A percentile compares a stretch with the other conserved stretches of the same genome.
Evolutionary conservation across 1,140 invertebrate species (phyloP).

Genomic region (Pentalonia nigronervosa): DNA sequence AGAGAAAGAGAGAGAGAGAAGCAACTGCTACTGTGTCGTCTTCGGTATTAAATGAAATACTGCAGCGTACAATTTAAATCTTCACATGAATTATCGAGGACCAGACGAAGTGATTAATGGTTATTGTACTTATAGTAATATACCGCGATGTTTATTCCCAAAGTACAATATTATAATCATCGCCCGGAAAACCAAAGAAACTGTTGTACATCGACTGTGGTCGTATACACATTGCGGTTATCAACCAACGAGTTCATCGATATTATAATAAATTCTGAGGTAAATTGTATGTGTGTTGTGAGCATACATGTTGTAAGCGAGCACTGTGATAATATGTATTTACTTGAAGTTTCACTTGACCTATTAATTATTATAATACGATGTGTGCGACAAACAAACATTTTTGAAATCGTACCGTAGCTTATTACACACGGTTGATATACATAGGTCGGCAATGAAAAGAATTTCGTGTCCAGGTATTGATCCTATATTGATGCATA

Average conservation of each 20-base stretch:
- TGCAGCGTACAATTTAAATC: slow-evolving; percentile 12
- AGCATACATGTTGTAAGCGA: background rate
- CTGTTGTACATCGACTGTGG: background rate
- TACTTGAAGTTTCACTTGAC: background rate
- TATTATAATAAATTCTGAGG: background rate
- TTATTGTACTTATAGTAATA: background rate
- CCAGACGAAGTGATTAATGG: slow-evolving; percentile 14
- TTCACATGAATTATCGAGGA: slow-evolving; percentile 16
- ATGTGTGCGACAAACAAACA: background rate
- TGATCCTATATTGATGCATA: background rate
- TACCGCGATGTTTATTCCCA: background rate
- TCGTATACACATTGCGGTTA: background rate
- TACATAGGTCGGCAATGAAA: background rate
- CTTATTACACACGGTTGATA: rapidly evolving
- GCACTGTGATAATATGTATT: background rate
- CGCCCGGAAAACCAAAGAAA: background rate
- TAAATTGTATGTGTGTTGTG: no score
- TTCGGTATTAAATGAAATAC: background rate
- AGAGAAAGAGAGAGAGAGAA: no score
- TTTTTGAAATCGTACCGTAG: background rate
- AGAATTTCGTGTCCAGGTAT: background rate
- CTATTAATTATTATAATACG: background rate
- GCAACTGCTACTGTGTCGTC: background rate
- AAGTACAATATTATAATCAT: background rate
- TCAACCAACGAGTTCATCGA: background rate